Evolutionary conservation across 2,797 vertebrate genomes (phyloP), one percentile per base, ranked within the genome.

Genomic region (Urophycis tenuis): DNA sequence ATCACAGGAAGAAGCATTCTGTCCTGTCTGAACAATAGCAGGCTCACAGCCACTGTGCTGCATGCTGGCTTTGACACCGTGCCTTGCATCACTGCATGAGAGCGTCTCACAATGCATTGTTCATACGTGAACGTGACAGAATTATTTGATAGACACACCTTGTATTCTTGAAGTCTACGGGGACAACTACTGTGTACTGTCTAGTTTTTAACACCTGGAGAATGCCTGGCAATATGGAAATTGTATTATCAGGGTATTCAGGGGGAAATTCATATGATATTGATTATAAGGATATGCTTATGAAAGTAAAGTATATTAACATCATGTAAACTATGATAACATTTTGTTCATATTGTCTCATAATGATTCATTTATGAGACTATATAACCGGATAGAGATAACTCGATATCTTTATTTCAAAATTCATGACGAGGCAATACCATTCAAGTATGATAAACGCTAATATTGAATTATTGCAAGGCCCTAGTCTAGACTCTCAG

Each of bases 401-500:
- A 17, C 60, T 29, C 25, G 60, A 67, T 67, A 67, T 29, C 60
- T 29, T 11, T 22, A 9, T 64, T 64, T 64, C n/a, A 29, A 25
- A 64, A 25, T 64, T 64, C n/a, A 64, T 64, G 53, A 25, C n/a
- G 0, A 64, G 10, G 53, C 53, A 60, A 15, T 64, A 64, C 53
- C n/a, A 25, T n/a, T 53, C 49, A 53, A 17, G 17, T 19, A n/a
- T 22, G 17, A 53, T n/a, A 7, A 53, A 53, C 6, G 6, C 32
- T 34, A 31, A 72, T 74, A 30, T 87, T 80, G 73, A 90, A 85
- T 34, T 35, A 72, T 30, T 73, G 74, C 75, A 78, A 1, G 5
- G 41, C 73, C 35, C 71, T 39, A 41, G n/a, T 10, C 53, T 9
- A 72, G 22, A 34, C 64, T 31, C 73, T 73, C 79, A 82, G 77